Percentiles rank a stretch among this genome's conserved stretches.
Evolutionary conservation across 2,888 invertebrate genomes (phyloP).

Genomic region (Taenaris catops): DNA sequence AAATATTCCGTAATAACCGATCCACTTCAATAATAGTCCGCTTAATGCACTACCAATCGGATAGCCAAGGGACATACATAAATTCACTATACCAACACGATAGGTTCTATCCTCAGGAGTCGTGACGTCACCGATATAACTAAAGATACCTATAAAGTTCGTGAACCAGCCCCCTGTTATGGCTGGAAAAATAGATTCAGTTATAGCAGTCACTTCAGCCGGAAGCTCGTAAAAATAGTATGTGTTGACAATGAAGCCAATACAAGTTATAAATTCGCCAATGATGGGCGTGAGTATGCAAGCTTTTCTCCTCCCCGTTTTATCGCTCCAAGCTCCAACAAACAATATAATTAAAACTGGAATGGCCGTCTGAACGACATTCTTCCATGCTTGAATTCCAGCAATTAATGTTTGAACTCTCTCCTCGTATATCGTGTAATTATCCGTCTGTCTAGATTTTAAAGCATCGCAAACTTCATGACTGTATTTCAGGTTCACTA

Average conservation of each 20-base stretch:
- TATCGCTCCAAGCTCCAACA: conserved; percentile 89
- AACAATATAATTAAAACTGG: conserved; percentile 91
- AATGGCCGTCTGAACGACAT: conserved; percentile 88
- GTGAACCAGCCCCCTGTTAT: conserved; percentile 93
- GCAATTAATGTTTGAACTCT: conserved; percentile 86
- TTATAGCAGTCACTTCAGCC: conserved; percentile 88
- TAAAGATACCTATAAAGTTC: conserved; percentile 92
- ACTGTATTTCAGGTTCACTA: conserved; percentile 87
- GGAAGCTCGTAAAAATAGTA: conserved; percentile 88
- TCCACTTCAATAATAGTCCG: conserved; percentile 84
- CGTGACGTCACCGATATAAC: conserved; percentile 93
- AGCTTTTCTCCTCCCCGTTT: conserved; percentile 84
- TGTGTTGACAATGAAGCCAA: conserved; percentile 88
- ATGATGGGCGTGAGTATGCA: conserved; percentile 90
- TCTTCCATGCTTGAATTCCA: conserved; percentile 91
- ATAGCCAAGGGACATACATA: conserved; percentile 91
- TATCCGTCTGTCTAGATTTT: conserved; percentile 84
- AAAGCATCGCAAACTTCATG: conserved; percentile 87
- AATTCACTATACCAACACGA: conserved; percentile 91
- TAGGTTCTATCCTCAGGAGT: conserved; percentile 89
- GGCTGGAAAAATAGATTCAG: conserved; percentile 89
- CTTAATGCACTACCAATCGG: conserved; percentile 93
- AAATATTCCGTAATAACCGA: conserved; percentile 91
- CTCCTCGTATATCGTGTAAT: conserved; percentile 75
- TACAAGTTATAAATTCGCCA: conserved; percentile 88